A percentile compares a stretch with the other conserved stretches of the same genome.
phyloP scores from a whole-genome alignment of 1,140 invertebrate genomes.

The Oscheius sp. region DNA sequence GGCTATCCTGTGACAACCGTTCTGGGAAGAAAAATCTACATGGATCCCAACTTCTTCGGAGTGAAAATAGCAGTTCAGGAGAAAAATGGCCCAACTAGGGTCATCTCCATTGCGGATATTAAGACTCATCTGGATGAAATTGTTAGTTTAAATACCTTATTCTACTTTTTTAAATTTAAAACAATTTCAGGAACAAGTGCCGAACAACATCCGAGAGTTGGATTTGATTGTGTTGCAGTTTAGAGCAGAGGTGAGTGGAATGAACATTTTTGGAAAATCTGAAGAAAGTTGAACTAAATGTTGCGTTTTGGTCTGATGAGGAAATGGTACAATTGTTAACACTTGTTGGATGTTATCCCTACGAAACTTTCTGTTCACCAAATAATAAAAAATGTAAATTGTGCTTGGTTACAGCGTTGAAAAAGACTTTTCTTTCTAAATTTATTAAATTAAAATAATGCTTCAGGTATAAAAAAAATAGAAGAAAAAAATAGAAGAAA shows the following conservation, averaged over 20 bases:
- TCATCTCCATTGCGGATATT: neutral
- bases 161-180: neutral
- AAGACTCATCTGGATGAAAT: neutral
- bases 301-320: too few species aligned
- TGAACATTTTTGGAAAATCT: too few species aligned
- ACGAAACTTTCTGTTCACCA: too few species aligned
- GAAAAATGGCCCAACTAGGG: neutral
- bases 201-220: conserved; percentile 57
- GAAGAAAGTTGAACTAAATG: too few species aligned
- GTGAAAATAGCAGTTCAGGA: conserved; percentile 46
- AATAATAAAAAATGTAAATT: too few species aligned
- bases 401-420: too few species aligned
- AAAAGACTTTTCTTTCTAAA: too few species aligned
- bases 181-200: conserved; percentile 44
- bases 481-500: too few species aligned
- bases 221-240: conserved; percentile 55
- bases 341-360: too few species aligned
- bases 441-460: too few species aligned
- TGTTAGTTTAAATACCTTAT: neutral
- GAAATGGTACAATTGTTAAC: too few species aligned
- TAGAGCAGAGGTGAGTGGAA: conserved; percentile 47
- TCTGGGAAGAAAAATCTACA: conserved; percentile 54
- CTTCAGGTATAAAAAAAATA: too few species aligned
- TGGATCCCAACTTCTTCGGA: conserved; percentile 60
- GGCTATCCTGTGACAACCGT: conserved; percentile 61